These are phyloP conservation scores for Leuciscus waleckii DNA, from an alignment of 2,797 vertebrate species.

Conservation along the genomic window DNA sequence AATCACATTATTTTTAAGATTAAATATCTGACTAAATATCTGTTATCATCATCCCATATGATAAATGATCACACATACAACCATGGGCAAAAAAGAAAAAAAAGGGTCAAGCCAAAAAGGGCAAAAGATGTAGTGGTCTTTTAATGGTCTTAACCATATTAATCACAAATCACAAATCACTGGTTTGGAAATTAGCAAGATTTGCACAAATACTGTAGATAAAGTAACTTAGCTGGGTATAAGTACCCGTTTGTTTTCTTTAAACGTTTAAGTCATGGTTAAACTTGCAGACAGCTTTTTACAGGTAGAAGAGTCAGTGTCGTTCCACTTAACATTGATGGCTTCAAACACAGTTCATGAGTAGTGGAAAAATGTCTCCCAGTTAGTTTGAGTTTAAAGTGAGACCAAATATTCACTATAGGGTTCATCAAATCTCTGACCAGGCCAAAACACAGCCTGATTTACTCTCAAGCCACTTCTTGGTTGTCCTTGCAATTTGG, in stretches of 20 bases:
- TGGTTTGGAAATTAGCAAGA: too few relatives aligned
- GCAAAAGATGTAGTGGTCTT: too few relatives aligned
- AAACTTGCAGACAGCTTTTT: too few relatives aligned
- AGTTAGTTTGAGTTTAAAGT: background rate
- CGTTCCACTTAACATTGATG: background rate
- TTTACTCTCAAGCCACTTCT: background rate
- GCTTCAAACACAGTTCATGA: too few relatives aligned
- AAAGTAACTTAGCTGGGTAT: background rate
- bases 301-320: background rate
- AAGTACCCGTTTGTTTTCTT: background rate
- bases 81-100: too few relatives aligned
- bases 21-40: background rate
- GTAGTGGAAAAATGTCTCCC: too few relatives aligned
- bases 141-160: too few relatives aligned
- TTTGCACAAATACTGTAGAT: too few relatives aligned
- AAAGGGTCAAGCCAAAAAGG: too few relatives aligned
- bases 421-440: background rate
- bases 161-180: too few relatives aligned
- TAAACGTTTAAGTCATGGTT: too few relatives aligned
- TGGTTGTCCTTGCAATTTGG: background rate
- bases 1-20: too few relatives aligned
- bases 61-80: background rate
- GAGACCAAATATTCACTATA: background rate
- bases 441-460: background rate
- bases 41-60: background rate